Base-by-base conservation (phyloP, 1,140 invertebrate species). In the Drosophila kohkoa region DNA sequence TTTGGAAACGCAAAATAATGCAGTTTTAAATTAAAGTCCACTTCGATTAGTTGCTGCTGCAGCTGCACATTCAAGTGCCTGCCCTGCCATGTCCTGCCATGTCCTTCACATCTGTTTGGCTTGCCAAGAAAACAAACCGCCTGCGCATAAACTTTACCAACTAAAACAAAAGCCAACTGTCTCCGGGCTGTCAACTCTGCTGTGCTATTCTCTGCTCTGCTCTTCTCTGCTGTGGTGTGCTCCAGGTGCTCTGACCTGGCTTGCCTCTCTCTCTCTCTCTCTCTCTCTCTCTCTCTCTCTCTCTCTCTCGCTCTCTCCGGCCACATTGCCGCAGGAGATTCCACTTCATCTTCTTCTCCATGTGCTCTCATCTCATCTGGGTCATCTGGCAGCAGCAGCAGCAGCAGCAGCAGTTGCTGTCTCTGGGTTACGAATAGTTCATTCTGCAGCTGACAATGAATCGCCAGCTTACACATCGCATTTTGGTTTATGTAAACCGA, bases 151-250 rank as follows among this genome's bases (percentile, higher is more conserved):
- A 67, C 38, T 59, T 67, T 67, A 30, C 46, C 55, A 67, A 73
- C 64, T 73, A 45, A 46, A 63, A 70, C 59, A 48, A 63, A 63
- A 73, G 70, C 64, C 70, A 68, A 73, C 70, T 68, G 64, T 68
- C 64, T 51, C 48, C 16, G 8, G 8, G 28, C 35, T 54, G 38
- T 73, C 64, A 60, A 20, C 58, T 54, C n/a, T 41, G 48, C n/a
- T 49, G 28, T 48, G 28, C 6, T 15, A 7, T 13, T 4, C 43
- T 30, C 38, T 66, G 48, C 20, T 10, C n/a, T 41, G 11, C 6
- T 10, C 35, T 38, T 2, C 57, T 52, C 11, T 28, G 46, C 11
- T 48, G 28, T 48, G 28, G n/a, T 30, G 45, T 13, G 3, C 32
- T 30, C 48, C 69, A 66, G 69, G 69, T 66, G 48, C 20, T 6